Evolutionary conservation across 2,113 vertebrate species (phyloP).

Genomic region (Periophthalmus modestus): DNA sequence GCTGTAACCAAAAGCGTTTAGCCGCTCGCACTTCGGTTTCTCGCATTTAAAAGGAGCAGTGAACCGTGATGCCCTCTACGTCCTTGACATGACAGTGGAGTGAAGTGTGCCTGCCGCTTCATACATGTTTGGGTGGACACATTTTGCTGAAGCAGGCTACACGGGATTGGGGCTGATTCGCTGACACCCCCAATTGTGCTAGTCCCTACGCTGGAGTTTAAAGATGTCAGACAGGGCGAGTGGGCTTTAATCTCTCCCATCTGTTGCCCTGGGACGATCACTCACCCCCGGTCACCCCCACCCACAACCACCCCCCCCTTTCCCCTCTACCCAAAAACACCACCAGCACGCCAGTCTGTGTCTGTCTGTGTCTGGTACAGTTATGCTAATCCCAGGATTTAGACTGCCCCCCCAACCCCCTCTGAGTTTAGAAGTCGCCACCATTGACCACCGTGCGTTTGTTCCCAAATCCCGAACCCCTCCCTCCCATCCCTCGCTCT

Average conservation of each 20-base stretch:
- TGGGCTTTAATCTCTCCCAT: slow-evolving; percentile 67
- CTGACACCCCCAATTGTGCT: slow-evolving; percentile 54
- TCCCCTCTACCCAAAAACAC: slow-evolving; percentile 17
- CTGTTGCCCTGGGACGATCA: slow-evolving; percentile 56
- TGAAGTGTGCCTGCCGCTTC: not conserved
- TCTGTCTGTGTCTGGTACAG: slow-evolving; percentile 70
- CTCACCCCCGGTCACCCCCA: slow-evolving; percentile 1
- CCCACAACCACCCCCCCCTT: not conserved
- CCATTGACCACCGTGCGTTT: slow-evolving; percentile 54
- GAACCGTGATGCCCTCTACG: not conserved
- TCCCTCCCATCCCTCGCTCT: too few species aligned
- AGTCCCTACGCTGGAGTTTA: slow-evolving; percentile 53
- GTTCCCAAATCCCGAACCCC: slow-evolving; percentile 13
- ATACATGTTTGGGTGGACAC: slow-evolving; percentile 56
- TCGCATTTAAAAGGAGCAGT: not conserved
- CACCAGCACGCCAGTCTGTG: slow-evolving; percentile 49
- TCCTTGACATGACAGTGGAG: not conserved
- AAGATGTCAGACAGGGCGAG: slow-evolving; percentile 35
- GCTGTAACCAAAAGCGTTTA: not conserved
- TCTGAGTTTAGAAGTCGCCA: slow-evolving; percentile 46
- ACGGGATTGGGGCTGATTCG: slow-evolving; percentile 49
- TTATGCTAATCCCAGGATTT: slow-evolving; percentile 69
- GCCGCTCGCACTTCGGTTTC: not conserved
- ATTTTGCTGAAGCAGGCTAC: slow-evolving; percentile 52
- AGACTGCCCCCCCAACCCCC: slow-evolving; percentile 47